A percentile compares a stretch with the other conserved stretches of the same genome.
These are phyloP conservation scores for Bradypodion pumilum DNA, from an alignment of 2,797 vertebrate genomes.

Conservation along the genomic window DNA sequence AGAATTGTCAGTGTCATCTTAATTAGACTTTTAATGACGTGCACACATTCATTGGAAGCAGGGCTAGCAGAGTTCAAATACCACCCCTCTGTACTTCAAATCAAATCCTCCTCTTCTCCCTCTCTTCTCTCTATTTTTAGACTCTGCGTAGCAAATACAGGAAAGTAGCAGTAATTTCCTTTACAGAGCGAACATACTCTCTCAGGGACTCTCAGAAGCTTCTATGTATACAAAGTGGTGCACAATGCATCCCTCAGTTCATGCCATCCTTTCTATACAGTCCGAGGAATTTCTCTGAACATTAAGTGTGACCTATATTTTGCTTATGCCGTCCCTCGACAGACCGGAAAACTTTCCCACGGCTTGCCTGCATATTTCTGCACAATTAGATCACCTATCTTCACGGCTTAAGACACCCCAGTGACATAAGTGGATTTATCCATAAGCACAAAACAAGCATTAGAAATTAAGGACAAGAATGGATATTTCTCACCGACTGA, in stretches of 20 bases:
- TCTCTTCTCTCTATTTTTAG: background rate
- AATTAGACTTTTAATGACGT: background rate
- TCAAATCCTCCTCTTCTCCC: too few relatives aligned
- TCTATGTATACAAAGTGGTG: background rate
- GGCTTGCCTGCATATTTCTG: conserved; percentile 15
- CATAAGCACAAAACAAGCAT: background rate
- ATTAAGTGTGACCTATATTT: conserved; percentile 61
- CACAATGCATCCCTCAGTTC: conserved; percentile 61
- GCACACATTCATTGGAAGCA: too few relatives aligned
- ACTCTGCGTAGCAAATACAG: background rate
- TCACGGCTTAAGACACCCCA: background rate
- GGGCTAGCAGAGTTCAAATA: background rate
- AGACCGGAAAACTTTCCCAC: conserved; percentile 58
- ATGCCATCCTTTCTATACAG: conserved; percentile 32
- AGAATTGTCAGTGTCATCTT: background rate
- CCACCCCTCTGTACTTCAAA: background rate
- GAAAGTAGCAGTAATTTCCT: background rate
- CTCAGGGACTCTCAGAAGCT: conserved; percentile 6
- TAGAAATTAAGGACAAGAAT: background rate
- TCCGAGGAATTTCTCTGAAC: conserved; percentile 31
- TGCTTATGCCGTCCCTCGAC: conserved; percentile 41
- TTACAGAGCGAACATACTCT: background rate
- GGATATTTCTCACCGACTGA: background rate
- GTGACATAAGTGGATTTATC: conserved; percentile 12
- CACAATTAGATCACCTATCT: conserved; percentile 43